Evolutionary conservation across 2,113 vertebrate genomes (phyloP), one percentile per base, ranked within the genome.

Genomic region (Oncorhynchus masou): DNA sequence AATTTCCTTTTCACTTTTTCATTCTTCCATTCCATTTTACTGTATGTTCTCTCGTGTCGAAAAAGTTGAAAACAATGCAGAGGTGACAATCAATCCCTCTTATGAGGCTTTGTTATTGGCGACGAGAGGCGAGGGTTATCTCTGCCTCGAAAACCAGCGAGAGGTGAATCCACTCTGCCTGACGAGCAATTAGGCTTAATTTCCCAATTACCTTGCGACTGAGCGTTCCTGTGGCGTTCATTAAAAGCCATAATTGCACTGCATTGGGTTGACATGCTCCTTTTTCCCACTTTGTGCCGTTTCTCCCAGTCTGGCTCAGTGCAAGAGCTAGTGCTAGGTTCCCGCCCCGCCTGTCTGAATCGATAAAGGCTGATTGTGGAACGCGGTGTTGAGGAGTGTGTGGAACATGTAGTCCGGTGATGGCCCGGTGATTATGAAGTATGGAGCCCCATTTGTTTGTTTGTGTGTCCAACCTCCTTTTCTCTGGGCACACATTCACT

Each of bases 241-340:
- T 92, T 94, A 92, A 85, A 91, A 84, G 86, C 87, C 86, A 84
- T 92, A 92, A 93, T 94, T 93, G 89, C 90, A 86, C 87, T 82
- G 81, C 90, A 86, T 88, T 82, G 81, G 75, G 87, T 86, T 90
- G 88, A 92, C 88, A 88, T 88, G 88, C 80, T 90, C 90, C 87
- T 90, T 88, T 84, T 87, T 87, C 85, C 65, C 85, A 88, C 85
- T 88, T 88, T 88, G 85, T 77, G 78, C 84, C 70, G 80, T 88
- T 84, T 87, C 79, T 88, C 68, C 60, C 25, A 60, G 68, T 86
- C 85, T 80, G 57, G 76, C 74, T 70, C 80, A 34, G 74, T 84
- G 87, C 76, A 81, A 45, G 85, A 60, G 48, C 68, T 66, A 54
- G 60, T 48, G 62, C 60, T 75, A 74, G 75, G 70, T 49, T 16